phyloP scores from a whole-genome alignment of 2,888 invertebrate species.

The Zootermopsis nevadensis region DNA sequence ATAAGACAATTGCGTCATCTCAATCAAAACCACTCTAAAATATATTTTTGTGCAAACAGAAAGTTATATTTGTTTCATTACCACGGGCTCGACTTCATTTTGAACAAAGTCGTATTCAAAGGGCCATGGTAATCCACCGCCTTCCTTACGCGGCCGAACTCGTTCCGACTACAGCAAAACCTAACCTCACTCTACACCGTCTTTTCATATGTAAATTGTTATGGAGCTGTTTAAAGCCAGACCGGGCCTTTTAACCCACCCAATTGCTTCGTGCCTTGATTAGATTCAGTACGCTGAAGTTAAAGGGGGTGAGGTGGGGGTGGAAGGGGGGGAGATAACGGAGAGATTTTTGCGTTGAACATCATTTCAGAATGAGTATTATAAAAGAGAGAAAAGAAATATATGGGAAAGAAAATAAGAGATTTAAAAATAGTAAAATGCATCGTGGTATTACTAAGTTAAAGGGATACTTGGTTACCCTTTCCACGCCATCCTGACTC shows the following conservation, averaged over 20 bases:
- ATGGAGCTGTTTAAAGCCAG: constrained; percentile 47
- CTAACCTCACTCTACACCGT: constrained; percentile 39
- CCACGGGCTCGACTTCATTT: background rate
- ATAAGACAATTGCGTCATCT: too few species aligned
- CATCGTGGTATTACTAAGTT: constrained; percentile 15
- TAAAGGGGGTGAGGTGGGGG: background rate
- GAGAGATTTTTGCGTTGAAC: constrained; percentile 29
- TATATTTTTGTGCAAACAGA: too few species aligned
- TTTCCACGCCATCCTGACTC: background rate
- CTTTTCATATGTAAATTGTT: constrained; percentile 51
- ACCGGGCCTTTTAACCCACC: constrained; percentile 37
- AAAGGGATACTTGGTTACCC: constrained; percentile 16
- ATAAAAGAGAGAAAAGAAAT: constrained; percentile 29
- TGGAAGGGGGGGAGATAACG: background rate
- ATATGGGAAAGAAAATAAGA: constrained; percentile 30
- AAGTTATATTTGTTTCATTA: background rate
- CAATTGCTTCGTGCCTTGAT: constrained; percentile 49
- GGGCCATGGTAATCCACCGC: background rate
- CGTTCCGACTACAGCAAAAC: constrained; percentile 30
- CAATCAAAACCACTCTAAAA: too few species aligned
- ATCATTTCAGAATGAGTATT: constrained; percentile 37
- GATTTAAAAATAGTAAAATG: constrained; percentile 20
- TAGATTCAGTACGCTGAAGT: constrained; percentile 43
- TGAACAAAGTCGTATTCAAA: background rate
- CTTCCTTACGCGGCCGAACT: constrained; percentile 28